These are phyloP conservation scores for Dromaius novaehollandiae DNA, from an alignment of 2,113 vertebrate genomes.

Conservation along the genomic window DNA sequence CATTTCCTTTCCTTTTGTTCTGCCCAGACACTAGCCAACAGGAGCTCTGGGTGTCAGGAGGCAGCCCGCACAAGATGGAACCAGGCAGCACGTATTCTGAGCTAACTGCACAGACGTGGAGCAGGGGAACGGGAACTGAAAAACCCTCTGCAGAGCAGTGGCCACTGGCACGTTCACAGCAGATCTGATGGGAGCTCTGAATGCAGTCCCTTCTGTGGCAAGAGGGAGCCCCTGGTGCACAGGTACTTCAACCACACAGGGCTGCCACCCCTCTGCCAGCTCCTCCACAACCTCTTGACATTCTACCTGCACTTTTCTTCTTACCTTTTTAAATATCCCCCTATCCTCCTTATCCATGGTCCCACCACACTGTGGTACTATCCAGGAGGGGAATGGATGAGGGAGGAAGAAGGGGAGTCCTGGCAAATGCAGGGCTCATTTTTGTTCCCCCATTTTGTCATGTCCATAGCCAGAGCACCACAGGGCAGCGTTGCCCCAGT, in stretches of 20 bases:
- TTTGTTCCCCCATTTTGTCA: background rate
- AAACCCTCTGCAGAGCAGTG: background rate
- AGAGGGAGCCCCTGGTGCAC: background rate
- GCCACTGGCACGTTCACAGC: background rate
- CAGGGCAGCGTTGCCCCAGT: background rate
- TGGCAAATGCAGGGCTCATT: too few species aligned
- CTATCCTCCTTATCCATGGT: background rate
- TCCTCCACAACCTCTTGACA: background rate
- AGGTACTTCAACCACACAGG: background rate
- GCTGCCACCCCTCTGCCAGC: background rate
- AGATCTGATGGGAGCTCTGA: background rate
- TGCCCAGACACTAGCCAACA: background rate
- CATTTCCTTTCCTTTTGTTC: background rate
- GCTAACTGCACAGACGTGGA: background rate
- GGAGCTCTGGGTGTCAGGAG: accelerated
- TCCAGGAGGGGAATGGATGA: background rate
- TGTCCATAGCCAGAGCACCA: background rate
- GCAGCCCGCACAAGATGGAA: accelerated
- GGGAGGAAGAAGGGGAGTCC: background rate
- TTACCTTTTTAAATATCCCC: background rate
- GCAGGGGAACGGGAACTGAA: background rate
- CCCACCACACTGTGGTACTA: background rate
- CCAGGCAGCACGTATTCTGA: background rate
- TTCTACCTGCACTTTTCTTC: background rate
- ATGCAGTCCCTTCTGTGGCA: background rate